Evolutionary conservation across 2,888 invertebrate species (phyloP).

Genomic region (Cosmia pyralina): DNA sequence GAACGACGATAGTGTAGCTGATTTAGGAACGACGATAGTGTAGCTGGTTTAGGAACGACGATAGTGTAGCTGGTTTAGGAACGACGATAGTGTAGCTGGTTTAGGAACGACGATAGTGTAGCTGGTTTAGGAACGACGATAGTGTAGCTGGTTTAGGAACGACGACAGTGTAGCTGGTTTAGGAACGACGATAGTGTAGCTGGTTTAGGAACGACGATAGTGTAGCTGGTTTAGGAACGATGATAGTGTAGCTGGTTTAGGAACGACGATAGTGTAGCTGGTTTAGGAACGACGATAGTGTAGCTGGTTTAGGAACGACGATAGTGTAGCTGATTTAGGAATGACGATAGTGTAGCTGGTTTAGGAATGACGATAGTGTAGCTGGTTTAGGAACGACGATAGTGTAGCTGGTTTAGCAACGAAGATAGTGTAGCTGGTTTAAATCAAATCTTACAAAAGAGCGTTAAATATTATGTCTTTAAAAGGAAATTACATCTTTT

Average conservation of each 20-base stretch:
- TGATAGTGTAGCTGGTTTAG: background rate
- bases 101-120: background rate
- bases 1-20: background rate
- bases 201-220: background rate
- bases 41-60: background rate
- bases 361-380: background rate
- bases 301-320: background rate
- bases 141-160: background rate
- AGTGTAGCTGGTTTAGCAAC: background rate
- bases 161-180: background rate
- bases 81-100: background rate
- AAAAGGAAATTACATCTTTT: background rate
- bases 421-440: background rate
- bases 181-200: background rate
- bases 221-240: background rate
- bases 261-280: background rate
- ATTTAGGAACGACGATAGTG: background rate
- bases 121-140: background rate
- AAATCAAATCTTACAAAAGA: background rate
- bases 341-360: background rate
- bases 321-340: background rate
- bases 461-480: background rate
- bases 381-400: background rate
- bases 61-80: background rate
- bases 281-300: background rate